phyloP scores from a whole-genome alignment of 2,888 invertebrate genomes.

The Achlya flavicornis region DNA sequence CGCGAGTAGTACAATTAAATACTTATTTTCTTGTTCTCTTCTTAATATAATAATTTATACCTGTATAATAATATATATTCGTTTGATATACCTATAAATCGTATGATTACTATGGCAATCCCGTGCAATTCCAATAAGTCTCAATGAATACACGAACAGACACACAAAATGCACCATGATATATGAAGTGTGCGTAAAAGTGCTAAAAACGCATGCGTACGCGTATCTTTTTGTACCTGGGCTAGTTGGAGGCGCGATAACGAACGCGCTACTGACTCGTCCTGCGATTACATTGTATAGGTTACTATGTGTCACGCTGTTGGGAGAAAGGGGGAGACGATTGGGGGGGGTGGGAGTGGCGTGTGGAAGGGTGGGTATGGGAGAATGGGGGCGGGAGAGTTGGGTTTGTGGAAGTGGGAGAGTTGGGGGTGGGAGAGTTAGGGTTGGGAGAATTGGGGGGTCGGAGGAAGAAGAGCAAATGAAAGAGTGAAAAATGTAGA shows the following conservation, averaged over 20 bases:
- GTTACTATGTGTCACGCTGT: slow-evolving; percentile 15
- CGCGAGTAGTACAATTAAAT: no score
- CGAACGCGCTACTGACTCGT: slow-evolving; percentile 74
- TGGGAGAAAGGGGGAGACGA: neutral
- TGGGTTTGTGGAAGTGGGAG: no score
- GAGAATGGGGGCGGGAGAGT: neutral
- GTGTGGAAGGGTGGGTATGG: neutral
- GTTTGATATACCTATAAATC: neutral
- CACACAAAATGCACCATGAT: slow-evolving; percentile 14
- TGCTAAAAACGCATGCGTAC: slow-evolving; percentile 48
- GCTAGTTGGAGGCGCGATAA: slow-evolving; percentile 73
- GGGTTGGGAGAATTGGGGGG: no score
- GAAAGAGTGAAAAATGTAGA: no score
- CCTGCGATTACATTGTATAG: slow-evolving; percentile 53
- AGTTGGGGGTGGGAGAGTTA: neutral
- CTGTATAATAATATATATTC: no score
- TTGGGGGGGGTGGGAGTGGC: neutral
- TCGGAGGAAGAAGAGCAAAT: no score
- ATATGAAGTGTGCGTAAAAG: slow-evolving; percentile 21
- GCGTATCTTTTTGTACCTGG: slow-evolving; percentile 63
- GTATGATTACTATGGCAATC: slow-evolving; percentile 12
- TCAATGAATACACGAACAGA: slow-evolving; percentile 22
- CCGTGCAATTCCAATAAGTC: slow-evolving; percentile 34
- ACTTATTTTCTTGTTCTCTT: no score
- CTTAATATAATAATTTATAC: no score